Evolutionary conservation across 1,140 invertebrate species (phyloP), one percentile per base, ranked within the genome.

Genomic region (Stegodyphus mimosarum): DNA sequence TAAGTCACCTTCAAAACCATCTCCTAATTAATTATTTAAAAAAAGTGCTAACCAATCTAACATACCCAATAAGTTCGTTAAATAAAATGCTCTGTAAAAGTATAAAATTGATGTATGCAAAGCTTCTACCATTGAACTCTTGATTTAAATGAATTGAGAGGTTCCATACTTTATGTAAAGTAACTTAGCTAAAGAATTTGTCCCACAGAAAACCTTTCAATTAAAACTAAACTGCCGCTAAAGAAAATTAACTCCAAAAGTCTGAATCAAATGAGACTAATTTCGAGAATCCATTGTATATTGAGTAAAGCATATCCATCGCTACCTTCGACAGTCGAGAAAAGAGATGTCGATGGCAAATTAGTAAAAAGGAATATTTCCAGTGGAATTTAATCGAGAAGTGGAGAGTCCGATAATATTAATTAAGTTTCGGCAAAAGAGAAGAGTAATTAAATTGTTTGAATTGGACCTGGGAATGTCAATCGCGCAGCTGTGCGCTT

Each of bases 401-500:
- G 66, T 13, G 50, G 49, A 70, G 51, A 53, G 64, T 79, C 76
- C 76, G 76, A 79, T 79, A 79, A 79, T 79, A 78, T 78, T 78
- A 79, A 79, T 79, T 79, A 70, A 79, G 76, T 79, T 66, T 66
- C 66, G 53, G 66, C 66, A 79, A 79, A 70, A 70, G 76, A n/a
- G 76, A 10, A 69, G 17, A 79, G 66, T 79, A 79, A 79, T 79
- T 79, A 79, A 79, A 79, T 53, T 79, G 76, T 66, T 76, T 76
- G 74, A 66, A 66, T 76, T 76, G 60, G 64, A 67, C 74, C 74
- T n/a, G 6, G 48, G 64, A 76, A 76, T 76, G 74, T 18, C 74
- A 51, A 15, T 33, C 48, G 10, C 6, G 73, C 73, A 76, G 60
- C 74, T 66, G 74, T 33, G 11, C 6, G 15, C 13, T 11, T 10